Base-by-base conservation (phyloP, 2,113 vertebrate genomes). In the Bufo bufo region DNA sequence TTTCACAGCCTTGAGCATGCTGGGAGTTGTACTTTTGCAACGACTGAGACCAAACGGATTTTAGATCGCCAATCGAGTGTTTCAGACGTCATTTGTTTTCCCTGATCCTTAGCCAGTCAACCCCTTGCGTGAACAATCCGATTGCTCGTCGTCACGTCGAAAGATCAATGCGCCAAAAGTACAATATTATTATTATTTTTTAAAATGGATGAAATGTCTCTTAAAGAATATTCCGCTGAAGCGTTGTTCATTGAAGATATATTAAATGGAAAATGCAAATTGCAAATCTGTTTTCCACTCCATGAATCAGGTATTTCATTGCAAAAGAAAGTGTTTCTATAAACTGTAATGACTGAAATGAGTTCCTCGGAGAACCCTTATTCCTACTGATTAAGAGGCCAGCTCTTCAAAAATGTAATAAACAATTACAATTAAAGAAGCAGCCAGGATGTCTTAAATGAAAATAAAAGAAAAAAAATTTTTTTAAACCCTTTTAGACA, bases 371-470 rank as follows among this genome's bases (percentile, higher is more conserved):
- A 89, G 87, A 84, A 89, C 81, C 71, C 87, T 84, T 89, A 84
- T 89, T 89, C 61, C 87, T 84, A 77, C 72, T 89, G 87, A 89
- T 89, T 89, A 89, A 89, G 72, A 89, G 87, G 74, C 87, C 87
- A 19, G 71, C 82, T 84, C 81, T 89, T 89, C 61, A 89, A 78
- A 88, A 84, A 84, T 77, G 82, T 49, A 89, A 89, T 89, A 89
- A 89, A 89, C 87, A 89, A 89, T 89, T 89, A 89, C 87, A 89
- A 89, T 84, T 89, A 84, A 89, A 89, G 61, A 84, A 83, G 45
- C 81, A 77, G 47, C 87, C 61, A 84, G 72, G 87, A 89, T 89
- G 87, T 84, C 59, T 66, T 89, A 77, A 66, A 88, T 83, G 87
- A 49, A 86, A 86, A 72, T 12, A 74, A 85, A 84, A 50, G 23